These are phyloP conservation scores for Drosophila setifemur DNA, from an alignment of 1,140 invertebrate genomes.

Conservation along the genomic window DNA sequence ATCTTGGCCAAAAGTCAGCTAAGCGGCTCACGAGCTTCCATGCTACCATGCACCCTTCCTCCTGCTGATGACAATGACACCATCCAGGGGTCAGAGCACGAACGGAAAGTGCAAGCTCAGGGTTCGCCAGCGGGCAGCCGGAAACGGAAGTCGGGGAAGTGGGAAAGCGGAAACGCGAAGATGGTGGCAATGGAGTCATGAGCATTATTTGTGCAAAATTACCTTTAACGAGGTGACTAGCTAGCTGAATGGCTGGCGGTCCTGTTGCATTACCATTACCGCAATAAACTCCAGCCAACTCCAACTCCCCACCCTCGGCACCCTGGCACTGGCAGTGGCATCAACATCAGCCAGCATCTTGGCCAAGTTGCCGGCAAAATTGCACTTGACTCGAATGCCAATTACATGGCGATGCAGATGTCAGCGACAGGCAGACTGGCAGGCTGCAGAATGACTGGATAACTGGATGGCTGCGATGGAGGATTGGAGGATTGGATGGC, in stretches of 20 bases:
- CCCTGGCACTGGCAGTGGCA: no score
- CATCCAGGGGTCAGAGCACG: slow-evolving; percentile 19
- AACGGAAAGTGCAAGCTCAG: slow-evolving; percentile 53
- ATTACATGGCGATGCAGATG: slow-evolving; percentile 70
- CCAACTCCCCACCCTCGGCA: slow-evolving; percentile 3
- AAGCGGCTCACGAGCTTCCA: slow-evolving; percentile 34
- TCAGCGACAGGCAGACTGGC: slow-evolving; percentile 38
- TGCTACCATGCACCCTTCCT: no score
- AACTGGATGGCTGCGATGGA: neutral
- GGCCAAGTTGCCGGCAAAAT: slow-evolving; percentile 64
- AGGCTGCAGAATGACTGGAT: neutral
- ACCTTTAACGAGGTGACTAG: slow-evolving; percentile 81
- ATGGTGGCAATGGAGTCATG: slow-evolving; percentile 59
- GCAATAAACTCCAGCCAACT: slow-evolving; percentile 68
- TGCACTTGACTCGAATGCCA: slow-evolving; percentile 80
- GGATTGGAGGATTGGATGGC: neutral
- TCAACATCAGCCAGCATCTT: slow-evolving; percentile 25
- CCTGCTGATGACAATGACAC: slow-evolving; percentile 11
- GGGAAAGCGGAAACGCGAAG: slow-evolving; percentile 45
- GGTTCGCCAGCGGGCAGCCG: slow-evolving; percentile 47
- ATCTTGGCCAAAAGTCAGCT: slow-evolving; percentile 52
- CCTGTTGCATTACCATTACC: slow-evolving; percentile 77
- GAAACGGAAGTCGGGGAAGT: neutral
- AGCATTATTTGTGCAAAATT: slow-evolving; percentile 79
- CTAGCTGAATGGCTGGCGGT: slow-evolving; percentile 57